These are phyloP conservation scores for Drosophila gaucha DNA, from an alignment of 2,888 invertebrate species.

Conservation along the genomic window DNA sequence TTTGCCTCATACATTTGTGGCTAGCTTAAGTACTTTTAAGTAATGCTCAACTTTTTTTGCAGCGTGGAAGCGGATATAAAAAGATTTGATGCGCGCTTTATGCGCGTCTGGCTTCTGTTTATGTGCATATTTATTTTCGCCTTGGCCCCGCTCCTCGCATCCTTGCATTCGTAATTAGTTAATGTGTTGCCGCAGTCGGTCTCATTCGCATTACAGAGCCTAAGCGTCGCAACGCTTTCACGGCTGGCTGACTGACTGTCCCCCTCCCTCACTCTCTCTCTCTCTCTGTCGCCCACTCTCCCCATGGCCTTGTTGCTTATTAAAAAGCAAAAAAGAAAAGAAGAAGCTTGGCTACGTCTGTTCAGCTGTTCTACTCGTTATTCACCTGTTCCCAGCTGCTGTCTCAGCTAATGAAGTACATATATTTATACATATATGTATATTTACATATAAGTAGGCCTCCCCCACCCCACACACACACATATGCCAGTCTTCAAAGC, in stretches of 20 bases:
- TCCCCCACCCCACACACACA: no score
- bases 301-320: constrained; percentile 4
- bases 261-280: no score
- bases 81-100: constrained; percentile 52
- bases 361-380: constrained; percentile 44
- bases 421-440: not conserved
- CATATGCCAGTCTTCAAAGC: constrained; percentile 64
- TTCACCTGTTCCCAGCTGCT: constrained; percentile 43
- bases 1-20: constrained; percentile 6
- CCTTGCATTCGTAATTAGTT: constrained; percentile 69
- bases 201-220: constrained; percentile 44
- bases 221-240: constrained; percentile 35
- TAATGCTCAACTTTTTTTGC: constrained; percentile 1
- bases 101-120: constrained; percentile 45
- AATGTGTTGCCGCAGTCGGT: constrained; percentile 62
- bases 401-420: constrained; percentile 70
- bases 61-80: constrained; percentile 7
- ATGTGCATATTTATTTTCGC: constrained; percentile 45
- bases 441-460: not conserved
- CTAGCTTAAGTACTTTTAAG: constrained; percentile 10
- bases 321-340: constrained; percentile 15
- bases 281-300: not conserved
- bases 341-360: constrained; percentile 14
- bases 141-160: not conserved
- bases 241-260: not conserved